These are phyloP conservation scores for Camponotus pennsylvanicus DNA, from an alignment of 1,140 invertebrate genomes.

Conservation along the genomic window DNA sequence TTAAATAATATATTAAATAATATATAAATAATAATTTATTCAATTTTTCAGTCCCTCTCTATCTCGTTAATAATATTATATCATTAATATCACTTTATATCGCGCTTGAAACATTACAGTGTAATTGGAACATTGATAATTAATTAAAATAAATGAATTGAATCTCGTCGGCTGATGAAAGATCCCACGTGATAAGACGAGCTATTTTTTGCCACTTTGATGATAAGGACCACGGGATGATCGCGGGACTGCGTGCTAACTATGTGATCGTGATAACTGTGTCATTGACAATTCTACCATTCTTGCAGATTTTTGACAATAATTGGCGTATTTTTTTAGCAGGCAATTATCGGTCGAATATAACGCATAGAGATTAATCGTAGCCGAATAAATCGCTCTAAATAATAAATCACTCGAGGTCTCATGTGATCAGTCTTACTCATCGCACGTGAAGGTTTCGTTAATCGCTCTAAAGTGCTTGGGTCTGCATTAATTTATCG, in stretches of 20 bases:
- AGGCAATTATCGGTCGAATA: neutral
- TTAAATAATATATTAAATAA: no score
- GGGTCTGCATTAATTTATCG: neutral
- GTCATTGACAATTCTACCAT: slow-evolving; percentile 2
- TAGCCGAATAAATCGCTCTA: neutral
- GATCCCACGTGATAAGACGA: neutral
- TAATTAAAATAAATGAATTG: neutral
- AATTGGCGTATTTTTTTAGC: slow-evolving; percentile 3
- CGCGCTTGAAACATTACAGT: neutral
- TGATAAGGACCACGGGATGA: slow-evolving; percentile 18
- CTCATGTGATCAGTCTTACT: slow-evolving; percentile 5
- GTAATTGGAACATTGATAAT: neutral
- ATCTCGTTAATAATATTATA: neutral
- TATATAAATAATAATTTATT: no score
- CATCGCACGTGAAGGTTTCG: slow-evolving; percentile 1
- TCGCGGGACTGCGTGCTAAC: slow-evolving; percentile 28
- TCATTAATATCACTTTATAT: neutral
- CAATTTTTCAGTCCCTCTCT: neutral
- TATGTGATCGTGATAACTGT: slow-evolving; percentile 57
- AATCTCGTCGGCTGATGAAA: neutral
- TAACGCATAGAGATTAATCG: slow-evolving; percentile 19
- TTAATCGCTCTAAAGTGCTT: neutral
- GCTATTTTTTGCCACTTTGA: neutral
- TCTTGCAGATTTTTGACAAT: neutral
- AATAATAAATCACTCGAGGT: neutral